Percentiles rank a stretch among this genome's conserved stretches.
Evolutionary conservation across 2,797 vertebrate genomes (phyloP).

Genomic region (Ciconia nigra): DNA sequence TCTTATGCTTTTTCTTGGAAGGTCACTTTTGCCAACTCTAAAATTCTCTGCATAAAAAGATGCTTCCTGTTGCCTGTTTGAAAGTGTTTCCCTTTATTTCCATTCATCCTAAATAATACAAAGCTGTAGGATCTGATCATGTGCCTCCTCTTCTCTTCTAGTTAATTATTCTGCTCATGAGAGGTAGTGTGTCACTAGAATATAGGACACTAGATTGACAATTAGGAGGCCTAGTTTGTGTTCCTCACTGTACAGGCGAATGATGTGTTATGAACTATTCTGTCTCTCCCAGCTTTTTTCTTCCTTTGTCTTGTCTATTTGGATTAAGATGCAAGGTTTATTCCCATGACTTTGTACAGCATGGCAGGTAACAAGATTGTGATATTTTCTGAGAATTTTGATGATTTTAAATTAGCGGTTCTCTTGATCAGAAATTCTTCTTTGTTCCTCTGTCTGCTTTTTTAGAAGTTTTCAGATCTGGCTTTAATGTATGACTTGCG

Average conservation of each 20-base stretch:
- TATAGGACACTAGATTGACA: slow-evolving; percentile 19
- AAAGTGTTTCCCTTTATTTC: slow-evolving; percentile 11
- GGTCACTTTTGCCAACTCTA: neutral
- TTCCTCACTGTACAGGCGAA: neutral
- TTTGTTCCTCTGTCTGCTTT: neutral
- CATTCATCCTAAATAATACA: slow-evolving; percentile 54
- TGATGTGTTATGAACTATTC: neutral
- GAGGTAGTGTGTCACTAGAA: slow-evolving; percentile 51
- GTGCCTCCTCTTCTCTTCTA: neutral
- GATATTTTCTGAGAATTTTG: neutral
- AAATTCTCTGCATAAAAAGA: neutral
- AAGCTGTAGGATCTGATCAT: slow-evolving; percentile 38
- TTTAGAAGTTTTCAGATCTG: neutral
- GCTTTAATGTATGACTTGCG: neutral
- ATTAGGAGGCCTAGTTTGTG: neutral
- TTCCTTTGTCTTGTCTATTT: neutral
- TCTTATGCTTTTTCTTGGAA: neutral
- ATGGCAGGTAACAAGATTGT: neutral
- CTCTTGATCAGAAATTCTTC: neutral
- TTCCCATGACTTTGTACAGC: neutral
- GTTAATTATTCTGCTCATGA: slow-evolving; percentile 22
- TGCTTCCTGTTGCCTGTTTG: neutral
- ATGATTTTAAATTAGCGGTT: neutral
- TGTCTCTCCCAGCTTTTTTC: neutral
- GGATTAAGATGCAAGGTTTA: neutral